Evolutionary conservation across 2,888 invertebrate genomes (phyloP), one percentile per base, ranked within the genome.

Genomic region (Acrobasis consociella): DNA sequence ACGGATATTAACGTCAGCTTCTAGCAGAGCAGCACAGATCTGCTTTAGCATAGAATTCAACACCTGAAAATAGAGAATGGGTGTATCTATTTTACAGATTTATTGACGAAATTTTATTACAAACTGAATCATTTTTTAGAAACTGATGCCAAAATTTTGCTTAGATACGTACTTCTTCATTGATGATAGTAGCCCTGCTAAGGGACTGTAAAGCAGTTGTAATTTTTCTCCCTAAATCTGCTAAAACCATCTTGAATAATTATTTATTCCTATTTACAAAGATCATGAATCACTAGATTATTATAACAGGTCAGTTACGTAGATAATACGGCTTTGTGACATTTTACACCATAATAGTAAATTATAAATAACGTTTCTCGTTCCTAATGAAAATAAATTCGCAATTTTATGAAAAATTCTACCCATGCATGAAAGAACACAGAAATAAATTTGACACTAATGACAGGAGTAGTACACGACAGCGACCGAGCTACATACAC

Each of bases 21-120:
- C 99, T 66, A 99, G 93, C 65, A 99, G 93, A 16, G 99, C 99
- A 65, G 97, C 96, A 86, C 99, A 99, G 82, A 99, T 98, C 91
- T 99, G 99, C 91, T 99, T 99, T 61, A 99, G 95, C 98, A 99
- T 99, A 89, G 98, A 96, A 95, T 99, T 98, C 73, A 99, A 93
- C 69, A 99, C 99, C 97, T 98, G 80, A 9, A 69, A 67, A 64
- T 2, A 31, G 7, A 8, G 31, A 31, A 31, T 31, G 31, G 31
- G 31, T 31, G 31, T 31, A 31, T 7, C 31, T 5, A 31, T 31
- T 31, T 7, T 7, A 31, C 7, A 31, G 5, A 31, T 31, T 31
- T 31, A 7, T 31, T 31, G 31, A 2, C 31, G 31, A 31, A 31
- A 31, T 5, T 31, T 31, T 31, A 31, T 7, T 0, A 31, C 31